Base-by-base conservation (phyloP, 2,797 vertebrate genomes). In the Balearica regulorum region DNA sequence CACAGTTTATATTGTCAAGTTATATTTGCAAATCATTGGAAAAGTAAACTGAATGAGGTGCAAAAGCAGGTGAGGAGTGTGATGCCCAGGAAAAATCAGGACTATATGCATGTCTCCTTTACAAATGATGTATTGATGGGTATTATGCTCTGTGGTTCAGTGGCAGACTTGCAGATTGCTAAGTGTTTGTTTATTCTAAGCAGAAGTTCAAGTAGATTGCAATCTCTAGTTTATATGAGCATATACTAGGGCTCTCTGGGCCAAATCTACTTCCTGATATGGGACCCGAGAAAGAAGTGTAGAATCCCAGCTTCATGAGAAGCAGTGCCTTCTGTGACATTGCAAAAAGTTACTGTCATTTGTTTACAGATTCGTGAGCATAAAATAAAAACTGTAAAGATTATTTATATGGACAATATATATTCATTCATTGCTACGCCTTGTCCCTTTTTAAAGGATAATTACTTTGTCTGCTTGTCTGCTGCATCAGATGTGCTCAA, bases 91-190 rank as follows among this genome's bases (percentile, higher is more conserved):
- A 55, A 37, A n/a, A 51, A 10, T 6, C 29, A 26, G 31, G 6
- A 3, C 19, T 54, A 0, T 5, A 0, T 19, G 4, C 35, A 11
- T 37, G 24, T 61, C 33, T 57, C 9, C 41, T 75, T 53, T 16
- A 14, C 11, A 39, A 13, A 9, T 0, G 8, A 5, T 24, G 19
- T 21, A 10, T 16, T 29, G 10, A 2, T 26, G 43, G 43, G 4
- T 48, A 6, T 33, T 29, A 2, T 4, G 22, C 37, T 62, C 37
- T 46, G 31, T 31, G 46, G 19, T 53, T 75, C 51, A 33, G 19
- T 11, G 9, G 21, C 29, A 58, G 48, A 5, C 53, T 65, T 39
- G 12, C 14, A 53, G 75, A 14, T 83, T 0, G 0, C 9, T 6
- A 48, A 25, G 15, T 65, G 18, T 70, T 24, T 33, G 6, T 2